Evolutionary conservation across 2,888 invertebrate genomes (phyloP).

Genomic region (Ernsta delagoae): DNA sequence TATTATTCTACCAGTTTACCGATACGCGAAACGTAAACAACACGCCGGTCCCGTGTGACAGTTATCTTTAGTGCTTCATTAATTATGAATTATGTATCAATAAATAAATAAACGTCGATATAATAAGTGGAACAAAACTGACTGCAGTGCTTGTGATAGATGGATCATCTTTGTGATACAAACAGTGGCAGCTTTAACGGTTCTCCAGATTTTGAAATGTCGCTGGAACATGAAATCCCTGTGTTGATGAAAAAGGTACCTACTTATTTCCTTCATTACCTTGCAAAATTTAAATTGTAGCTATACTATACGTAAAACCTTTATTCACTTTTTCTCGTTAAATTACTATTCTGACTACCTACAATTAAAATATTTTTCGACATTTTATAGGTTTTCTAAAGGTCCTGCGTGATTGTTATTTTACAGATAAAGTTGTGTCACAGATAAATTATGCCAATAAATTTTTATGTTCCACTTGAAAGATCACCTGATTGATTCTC

Average conservation of each 20-base stretch:
- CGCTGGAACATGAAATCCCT: slow-evolving; percentile 75
- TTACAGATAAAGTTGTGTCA: no score
- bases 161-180: slow-evolving; percentile 56
- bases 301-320: slow-evolving; percentile 15
- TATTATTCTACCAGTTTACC: slow-evolving; percentile 19
- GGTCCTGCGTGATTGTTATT: no score
- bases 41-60: slow-evolving; percentile 61
- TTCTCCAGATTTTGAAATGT: slow-evolving; percentile 73
- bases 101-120: slow-evolving; percentile 55
- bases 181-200: slow-evolving; percentile 57
- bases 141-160: slow-evolving; percentile 48
- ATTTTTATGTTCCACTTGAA: no score
- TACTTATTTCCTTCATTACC: no score
- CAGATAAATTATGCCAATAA: no score
- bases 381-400: no score
- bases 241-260: slow-evolving; percentile 74
- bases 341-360: no score
- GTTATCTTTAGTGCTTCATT: slow-evolving; percentile 65
- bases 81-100: slow-evolving; percentile 55
- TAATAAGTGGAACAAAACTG: slow-evolving; percentile 54
- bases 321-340: slow-evolving; percentile 1
- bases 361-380: no score
- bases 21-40: slow-evolving; percentile 40
- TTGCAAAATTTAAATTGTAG: no score
- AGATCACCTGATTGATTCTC: no score